Conservation (phyloP, 1,140 invertebrate genomes). For the Scaptomyza montana region DNA sequence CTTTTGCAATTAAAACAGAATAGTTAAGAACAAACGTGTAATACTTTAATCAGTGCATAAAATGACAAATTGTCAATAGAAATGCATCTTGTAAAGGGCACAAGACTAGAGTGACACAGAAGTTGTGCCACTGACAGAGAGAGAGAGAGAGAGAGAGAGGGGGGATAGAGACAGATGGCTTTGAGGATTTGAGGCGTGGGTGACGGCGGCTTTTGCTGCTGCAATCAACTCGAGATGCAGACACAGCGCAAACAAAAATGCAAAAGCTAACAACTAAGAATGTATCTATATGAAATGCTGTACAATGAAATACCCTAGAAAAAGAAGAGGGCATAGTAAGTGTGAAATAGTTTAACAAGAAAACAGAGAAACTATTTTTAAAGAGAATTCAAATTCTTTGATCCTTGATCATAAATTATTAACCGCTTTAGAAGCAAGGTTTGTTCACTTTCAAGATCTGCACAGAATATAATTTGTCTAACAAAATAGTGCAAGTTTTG, state of each 20-base stretch:
- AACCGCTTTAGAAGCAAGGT: too few species aligned
- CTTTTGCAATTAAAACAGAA: conserved; percentile 5
- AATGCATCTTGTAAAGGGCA: conserved; percentile 11
- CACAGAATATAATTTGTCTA: too few species aligned
- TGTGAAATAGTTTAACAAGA: too few species aligned
- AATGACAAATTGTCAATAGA: conserved; percentile 62
- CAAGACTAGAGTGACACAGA: neutral
- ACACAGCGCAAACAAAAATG: conserved; percentile 68
- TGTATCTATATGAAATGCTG: neutral
- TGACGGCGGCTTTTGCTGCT: conserved; percentile 23
- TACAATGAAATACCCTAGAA: neutral
- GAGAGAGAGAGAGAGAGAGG: neutral
- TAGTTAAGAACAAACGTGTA: conserved; percentile 44
- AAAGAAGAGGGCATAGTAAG: neutral
- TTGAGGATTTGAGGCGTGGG: conserved; percentile 26
- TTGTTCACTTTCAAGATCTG: too few species aligned
- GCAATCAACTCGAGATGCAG: conserved; percentile 77
- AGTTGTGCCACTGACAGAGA: neutral
- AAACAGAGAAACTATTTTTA: too few species aligned
- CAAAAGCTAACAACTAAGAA: conserved; percentile 60
- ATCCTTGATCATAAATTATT: too few species aligned
- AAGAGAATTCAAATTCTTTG: too few species aligned
- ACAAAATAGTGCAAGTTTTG: too few species aligned
- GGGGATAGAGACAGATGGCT: neutral
- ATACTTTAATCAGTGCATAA: conserved; percentile 72